Percentiles rank a stretch among this genome's conserved stretches.
Evolutionary conservation across 2,797 vertebrate genomes (phyloP).

Genomic region (Distichodus sexfasciatus): DNA sequence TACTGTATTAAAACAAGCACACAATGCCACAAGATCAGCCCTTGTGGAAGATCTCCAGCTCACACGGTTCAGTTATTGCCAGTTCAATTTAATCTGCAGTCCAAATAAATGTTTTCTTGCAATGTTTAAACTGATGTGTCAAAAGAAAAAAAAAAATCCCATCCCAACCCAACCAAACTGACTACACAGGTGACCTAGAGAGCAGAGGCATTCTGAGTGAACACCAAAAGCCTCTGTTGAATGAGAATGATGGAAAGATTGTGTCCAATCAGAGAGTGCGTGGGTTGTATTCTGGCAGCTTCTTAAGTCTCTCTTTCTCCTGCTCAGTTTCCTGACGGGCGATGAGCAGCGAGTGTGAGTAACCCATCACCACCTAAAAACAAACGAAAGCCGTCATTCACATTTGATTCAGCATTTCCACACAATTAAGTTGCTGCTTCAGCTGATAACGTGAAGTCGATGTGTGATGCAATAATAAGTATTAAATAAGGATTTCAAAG

Average conservation of each 20-base stretch:
- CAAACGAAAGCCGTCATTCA: conserved; percentile 14
- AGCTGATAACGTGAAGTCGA: no score
- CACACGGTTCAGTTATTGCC: conserved; percentile 17
- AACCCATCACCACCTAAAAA: conserved; percentile 91
- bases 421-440: no score
- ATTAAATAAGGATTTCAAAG: no score
- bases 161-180: conserved; percentile 43
- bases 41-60: conserved; percentile 33
- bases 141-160: conserved; percentile 11
- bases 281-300: conserved; percentile 94
- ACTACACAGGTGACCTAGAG: conserved; percentile 47
- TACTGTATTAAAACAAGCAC: conserved; percentile 33
- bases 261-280: conserved; percentile 81
- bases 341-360: conserved; percentile 85
- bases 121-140: conserved; percentile 40
- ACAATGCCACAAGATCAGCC: conserved; percentile 27
- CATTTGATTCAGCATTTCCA: no score
- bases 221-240: conserved; percentile 51
- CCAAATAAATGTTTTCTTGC: conserved; percentile 46
- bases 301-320: conserved; percentile 87
- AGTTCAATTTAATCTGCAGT: conserved; percentile 29
- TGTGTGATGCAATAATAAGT: no score
- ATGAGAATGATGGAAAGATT: conserved; percentile 28
- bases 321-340: conserved; percentile 85
- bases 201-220: conserved; percentile 45